These are phyloP conservation scores for Tiphia femorata DNA, from an alignment of 2,888 invertebrate genomes.

Conservation along the genomic window DNA sequence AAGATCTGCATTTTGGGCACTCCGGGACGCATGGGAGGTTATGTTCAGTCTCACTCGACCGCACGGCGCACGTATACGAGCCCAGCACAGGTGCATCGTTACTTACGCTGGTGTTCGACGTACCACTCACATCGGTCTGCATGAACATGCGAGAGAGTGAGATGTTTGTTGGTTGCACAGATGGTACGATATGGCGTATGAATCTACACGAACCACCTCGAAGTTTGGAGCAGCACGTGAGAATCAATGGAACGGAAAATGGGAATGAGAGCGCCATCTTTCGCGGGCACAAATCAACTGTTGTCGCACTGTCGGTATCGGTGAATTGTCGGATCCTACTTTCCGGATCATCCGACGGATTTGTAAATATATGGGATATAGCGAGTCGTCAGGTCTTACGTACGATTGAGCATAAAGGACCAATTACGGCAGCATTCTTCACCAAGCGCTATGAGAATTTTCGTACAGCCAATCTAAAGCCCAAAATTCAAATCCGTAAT, in stretches of 20 bases:
- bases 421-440: conserved; percentile 80
- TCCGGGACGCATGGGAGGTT: conserved; percentile 80
- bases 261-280: conserved; percentile 72
- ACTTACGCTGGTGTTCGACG: conserved; percentile 81
- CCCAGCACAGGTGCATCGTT: conserved; percentile 78
- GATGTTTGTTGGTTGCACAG: conserved; percentile 80
- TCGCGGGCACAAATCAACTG: conserved; percentile 77
- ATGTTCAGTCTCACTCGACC: conserved; percentile 84
- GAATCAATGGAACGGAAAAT: conserved; percentile 5
- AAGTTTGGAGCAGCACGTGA: conserved; percentile 75
- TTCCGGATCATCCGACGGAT: conserved; percentile 83
- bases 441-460: conserved; percentile 74
- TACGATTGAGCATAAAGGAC: conserved; percentile 80
- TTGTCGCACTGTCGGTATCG: conserved; percentile 82
- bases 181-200: conserved; percentile 80
- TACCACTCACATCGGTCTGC: conserved; percentile 77
- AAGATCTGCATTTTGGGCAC: conserved; percentile 81
- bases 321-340: conserved; percentile 79
- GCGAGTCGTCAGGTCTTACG: conserved; percentile 80
- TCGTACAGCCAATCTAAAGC: conserved; percentile 73
- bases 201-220: conserved; percentile 78
- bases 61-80: conserved; percentile 87
- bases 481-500: conserved; percentile 73
- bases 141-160: conserved; percentile 79
- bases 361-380: conserved; percentile 86